A percentile compares a stretch with the other conserved stretches of the same genome.
These are phyloP conservation scores for Pterostichus madidus DNA, from an alignment of 2,888 invertebrate genomes.

Conservation along the genomic window DNA sequence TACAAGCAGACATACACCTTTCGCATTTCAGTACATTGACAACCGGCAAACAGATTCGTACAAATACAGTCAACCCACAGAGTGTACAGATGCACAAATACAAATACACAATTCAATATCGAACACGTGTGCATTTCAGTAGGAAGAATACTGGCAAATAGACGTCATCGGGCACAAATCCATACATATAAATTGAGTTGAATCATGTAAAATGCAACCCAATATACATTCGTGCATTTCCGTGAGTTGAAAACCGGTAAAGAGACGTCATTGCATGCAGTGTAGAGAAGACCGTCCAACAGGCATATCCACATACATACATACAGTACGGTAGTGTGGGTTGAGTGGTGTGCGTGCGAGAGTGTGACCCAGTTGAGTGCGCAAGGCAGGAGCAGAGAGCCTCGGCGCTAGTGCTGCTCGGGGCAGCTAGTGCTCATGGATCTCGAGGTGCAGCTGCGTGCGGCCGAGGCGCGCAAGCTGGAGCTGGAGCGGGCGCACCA, in stretches of 20 bases:
- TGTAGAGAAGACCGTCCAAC: conserved; percentile 13
- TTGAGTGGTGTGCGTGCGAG: conserved; percentile 9
- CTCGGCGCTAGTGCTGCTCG: conserved; percentile 38
- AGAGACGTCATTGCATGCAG: not conserved
- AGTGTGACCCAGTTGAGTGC: conserved; percentile 13
- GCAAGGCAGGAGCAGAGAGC: not conserved
- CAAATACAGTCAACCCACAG: no score
- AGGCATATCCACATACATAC: not conserved
- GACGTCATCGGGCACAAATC: conserved; percentile 7
- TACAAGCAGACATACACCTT: no score
- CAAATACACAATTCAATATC: not conserved
- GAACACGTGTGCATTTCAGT: conserved; percentile 20
- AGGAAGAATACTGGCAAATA: not conserved
- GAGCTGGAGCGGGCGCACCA: conserved; percentile 89
- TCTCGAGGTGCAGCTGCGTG: conserved; percentile 87
- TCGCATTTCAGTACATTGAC: no score
- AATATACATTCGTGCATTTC: conserved; percentile 12
- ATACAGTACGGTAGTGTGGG: not conserved
- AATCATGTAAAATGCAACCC: conserved; percentile 9
- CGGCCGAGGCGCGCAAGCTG: conserved; percentile 87
- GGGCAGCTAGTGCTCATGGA: conserved; percentile 75
- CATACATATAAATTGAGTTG: not conserved
- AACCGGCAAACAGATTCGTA: conserved; percentile 2
- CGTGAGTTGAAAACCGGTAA: conserved; percentile 5
- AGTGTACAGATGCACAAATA: not conserved